These are phyloP conservation scores for Pseudomyrmex dendroicus DNA, from an alignment of 1,140 invertebrate genomes.

Conservation along the genomic window DNA sequence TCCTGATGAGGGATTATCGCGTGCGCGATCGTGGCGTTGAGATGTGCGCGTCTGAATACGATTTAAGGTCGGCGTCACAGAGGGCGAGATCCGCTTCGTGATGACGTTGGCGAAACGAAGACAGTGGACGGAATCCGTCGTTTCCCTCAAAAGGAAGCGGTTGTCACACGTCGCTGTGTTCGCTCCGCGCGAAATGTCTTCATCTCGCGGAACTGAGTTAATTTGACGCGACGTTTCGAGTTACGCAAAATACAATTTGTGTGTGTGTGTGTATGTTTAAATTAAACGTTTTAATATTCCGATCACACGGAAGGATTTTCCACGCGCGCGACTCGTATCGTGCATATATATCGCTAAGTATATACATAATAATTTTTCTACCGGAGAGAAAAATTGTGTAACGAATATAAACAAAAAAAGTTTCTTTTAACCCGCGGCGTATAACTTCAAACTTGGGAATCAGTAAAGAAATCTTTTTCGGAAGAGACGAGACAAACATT, in stretches of 20 bases:
- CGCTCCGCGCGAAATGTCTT: background rate
- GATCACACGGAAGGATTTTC: no score
- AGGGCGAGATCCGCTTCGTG: background rate
- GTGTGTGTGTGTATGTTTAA: no score
- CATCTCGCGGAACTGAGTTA: background rate
- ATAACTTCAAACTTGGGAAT: background rate
- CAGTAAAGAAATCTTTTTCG: background rate
- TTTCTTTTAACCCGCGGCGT: background rate
- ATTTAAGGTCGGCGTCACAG: constrained; percentile 38
- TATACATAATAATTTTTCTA: background rate
- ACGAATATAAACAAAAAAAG: background rate
- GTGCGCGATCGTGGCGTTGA: constrained; percentile 40
- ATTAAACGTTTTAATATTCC: background rate
- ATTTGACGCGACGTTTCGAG: background rate
- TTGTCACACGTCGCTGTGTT: background rate
- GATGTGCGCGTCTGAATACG: constrained; percentile 28
- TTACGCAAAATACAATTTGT: no score
- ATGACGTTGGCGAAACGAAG: constrained; percentile 37
- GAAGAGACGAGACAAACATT: background rate
- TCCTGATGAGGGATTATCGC: constrained; percentile 51
- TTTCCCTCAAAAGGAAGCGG: constrained; percentile 3
- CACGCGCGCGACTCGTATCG: background rate
- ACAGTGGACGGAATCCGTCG: background rate
- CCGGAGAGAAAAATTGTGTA: background rate
- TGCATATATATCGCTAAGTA: background rate